A percentile compares a stretch with the other conserved stretches of the same genome.
phyloP scores from a whole-genome alignment of 2,113 vertebrate species.

The Muntiacus muntjak region DNA sequence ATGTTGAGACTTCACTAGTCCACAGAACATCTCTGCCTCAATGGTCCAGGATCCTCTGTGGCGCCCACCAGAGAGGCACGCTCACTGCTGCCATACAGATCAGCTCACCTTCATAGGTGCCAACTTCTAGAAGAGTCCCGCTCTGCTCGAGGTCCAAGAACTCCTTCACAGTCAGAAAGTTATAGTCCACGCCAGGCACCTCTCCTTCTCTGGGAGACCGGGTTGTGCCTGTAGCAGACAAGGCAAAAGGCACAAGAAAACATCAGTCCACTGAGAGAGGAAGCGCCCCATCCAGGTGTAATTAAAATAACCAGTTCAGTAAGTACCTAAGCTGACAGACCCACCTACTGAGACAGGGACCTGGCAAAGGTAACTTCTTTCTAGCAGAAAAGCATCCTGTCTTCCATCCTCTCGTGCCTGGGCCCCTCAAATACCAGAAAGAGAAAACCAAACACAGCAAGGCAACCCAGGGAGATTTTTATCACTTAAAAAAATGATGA shows the following conservation, averaged over 20 bases:
- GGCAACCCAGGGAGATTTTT: background rate
- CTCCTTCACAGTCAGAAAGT: slow-evolving; percentile 94
- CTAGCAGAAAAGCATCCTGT: background rate
- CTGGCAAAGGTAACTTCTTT: background rate
- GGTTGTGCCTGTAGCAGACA: slow-evolving; percentile 91
- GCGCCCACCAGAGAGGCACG: accelerated
- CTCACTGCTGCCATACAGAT: accelerated
- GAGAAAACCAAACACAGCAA: background rate
- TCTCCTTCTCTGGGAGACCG: slow-evolving; percentile 95
- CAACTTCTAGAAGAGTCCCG: slow-evolving; percentile 96
- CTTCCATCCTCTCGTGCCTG: background rate
- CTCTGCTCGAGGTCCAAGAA: slow-evolving; percentile 94
- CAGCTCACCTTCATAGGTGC: slow-evolving; percentile 95
- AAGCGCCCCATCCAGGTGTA: background rate
- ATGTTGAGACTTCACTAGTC: background rate
- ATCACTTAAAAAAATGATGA: background rate
- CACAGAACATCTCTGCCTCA: background rate
- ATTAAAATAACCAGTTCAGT: background rate
- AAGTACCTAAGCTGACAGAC: background rate
- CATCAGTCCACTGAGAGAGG: slow-evolving; percentile 19
- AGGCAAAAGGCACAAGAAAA: background rate
- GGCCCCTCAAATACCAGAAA: background rate
- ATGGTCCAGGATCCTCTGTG: background rate
- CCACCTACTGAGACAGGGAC: background rate
- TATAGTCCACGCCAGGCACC: slow-evolving; percentile 96